Evolutionary conservation across 2,888 invertebrate species (phyloP), one percentile per base, ranked within the genome.

Genomic region (Dryococelus australis): DNA sequence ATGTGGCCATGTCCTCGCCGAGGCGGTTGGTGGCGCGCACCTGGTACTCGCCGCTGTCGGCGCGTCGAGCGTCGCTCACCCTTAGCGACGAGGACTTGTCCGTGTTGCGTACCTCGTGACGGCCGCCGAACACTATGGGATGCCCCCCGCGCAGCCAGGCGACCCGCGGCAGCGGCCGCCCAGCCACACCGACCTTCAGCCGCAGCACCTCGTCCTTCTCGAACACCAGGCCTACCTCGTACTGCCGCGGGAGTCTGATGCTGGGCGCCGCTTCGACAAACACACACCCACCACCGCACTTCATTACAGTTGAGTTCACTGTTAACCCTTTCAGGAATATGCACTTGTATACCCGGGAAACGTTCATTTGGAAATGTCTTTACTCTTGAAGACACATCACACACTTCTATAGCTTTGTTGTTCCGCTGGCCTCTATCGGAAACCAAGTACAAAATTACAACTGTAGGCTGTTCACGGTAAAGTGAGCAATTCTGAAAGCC

Each of bases 31-130:
- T 94, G 4, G 97, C 97, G 89, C 95, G 95, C 51, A 98, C 94
- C 90, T 95, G 96, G 91, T 98, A 98, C 92, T 98, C 97, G 0
- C 98, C 98, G 88, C 98, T 95, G 92, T 98, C 98, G n/a, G 94
- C 93, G 87, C 98, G 94, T 87, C 94, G 94, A 0, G 97, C 96
- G 89, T 96, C 95, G 86, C 94, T 94, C 88, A 98, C 96, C 92
- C 96, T 96, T 88, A 98, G 93, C 88, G 96, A 94, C 0, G 97
- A 97, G 91, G 96, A 96, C 91, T 95, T 95, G 80, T 96, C 95
- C 79, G 95, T 94, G 90, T 94, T 95, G 85, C 95, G 94, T 86
- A 97, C 94, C 92, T 96, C 95, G 90, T 95, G 94, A 89, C 97
- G 95, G 84, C 95, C 95, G 79, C 92, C 92, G 83, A 93, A 93